Percentiles rank a stretch among this genome's conserved stretches.
These are phyloP conservation scores for Leptogaster cylindrica DNA, from an alignment of 2,888 invertebrate genomes.

Conservation along the genomic window DNA sequence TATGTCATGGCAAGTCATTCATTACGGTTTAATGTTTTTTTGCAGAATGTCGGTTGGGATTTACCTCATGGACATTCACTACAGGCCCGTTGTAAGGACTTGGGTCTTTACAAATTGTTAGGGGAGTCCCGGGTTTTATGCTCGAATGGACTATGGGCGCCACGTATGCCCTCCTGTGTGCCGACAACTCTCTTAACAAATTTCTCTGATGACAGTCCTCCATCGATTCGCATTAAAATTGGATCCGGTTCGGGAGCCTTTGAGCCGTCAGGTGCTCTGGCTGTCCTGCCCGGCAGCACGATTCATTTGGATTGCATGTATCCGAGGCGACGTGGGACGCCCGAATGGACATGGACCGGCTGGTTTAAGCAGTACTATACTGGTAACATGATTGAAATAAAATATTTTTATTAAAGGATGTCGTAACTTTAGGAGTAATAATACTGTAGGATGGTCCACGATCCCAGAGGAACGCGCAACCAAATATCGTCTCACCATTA, in stretches of 20 bases:
- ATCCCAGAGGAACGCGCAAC: constrained; percentile 72
- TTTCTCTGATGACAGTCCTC: constrained; percentile 85
- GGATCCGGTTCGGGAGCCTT: constrained; percentile 81
- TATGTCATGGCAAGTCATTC: constrained; percentile 11
- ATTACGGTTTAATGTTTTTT: constrained; percentile 24
- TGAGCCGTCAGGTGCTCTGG: constrained; percentile 78
- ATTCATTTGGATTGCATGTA: constrained; percentile 84
- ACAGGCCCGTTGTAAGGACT: constrained; percentile 77
- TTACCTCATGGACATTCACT: constrained; percentile 81
- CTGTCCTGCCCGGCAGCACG: constrained; percentile 79
- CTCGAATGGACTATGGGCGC: constrained; percentile 82
- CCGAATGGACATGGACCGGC: constrained; percentile 89
- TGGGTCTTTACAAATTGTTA: constrained; percentile 83
- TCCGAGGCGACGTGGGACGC: constrained; percentile 76
- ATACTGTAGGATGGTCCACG: constrained; percentile 59
- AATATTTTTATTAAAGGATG: constrained; percentile 32
- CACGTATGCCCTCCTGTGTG: constrained; percentile 79
- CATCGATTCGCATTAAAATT: constrained; percentile 78
- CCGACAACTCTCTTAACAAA: constrained; percentile 87
- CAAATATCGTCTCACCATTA: constrained; percentile 81
- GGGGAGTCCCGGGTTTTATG: constrained; percentile 80
- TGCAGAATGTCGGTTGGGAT: constrained; percentile 68
- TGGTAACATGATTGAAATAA: constrained; percentile 63
- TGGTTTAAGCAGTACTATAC: constrained; percentile 78
- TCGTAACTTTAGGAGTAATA: constrained; percentile 16